Base-by-base conservation (phyloP, 2,797 vertebrate species). In the Oophaga sylvatica region DNA sequence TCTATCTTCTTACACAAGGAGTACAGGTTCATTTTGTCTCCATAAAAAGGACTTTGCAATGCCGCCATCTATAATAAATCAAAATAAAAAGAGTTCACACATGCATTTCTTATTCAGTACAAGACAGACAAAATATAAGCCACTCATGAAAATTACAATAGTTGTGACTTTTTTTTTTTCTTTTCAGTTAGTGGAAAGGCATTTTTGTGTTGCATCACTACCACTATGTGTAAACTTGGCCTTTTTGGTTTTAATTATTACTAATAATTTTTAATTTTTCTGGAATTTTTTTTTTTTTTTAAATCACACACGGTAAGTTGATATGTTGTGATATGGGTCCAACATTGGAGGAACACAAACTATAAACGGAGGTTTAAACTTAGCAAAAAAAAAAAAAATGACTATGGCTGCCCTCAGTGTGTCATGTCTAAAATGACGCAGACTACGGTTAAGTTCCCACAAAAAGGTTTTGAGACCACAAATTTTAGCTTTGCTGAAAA, bases 1-100 rank as follows among this genome's bases (percentile, higher is more conserved):
- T 98, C 97, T 90, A 99, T 99, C 96, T 99, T 99, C 97, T 99
- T 99, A 95, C 98, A 99, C 91, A 99, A 95, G 0, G 97, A 99
- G 93, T 97, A 99, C 86, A 99, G 94, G 92, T 98, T 99, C 97
- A 99, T 99, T 94, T 99, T 99, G 94, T 99, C 98, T 81, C 97
- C 97, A 16, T 99, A 99, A 95, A 99, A 99, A 1, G 97, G 98
- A 92, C 98, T 99, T 95, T 99, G 98, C 89, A 99, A 92, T 10
- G 97, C 98, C 76, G 98, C 98, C 98, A 99, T 99, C 98, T 99
- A 94, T 76, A 92, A 93, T 92, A 11, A 90, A 88, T 20, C 75
- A 53, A 45, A 77, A 26, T 12, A 53, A 41, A 53, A 41, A 12
- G 26, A 56, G 75, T 1, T 76, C n/a, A n/a, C n/a, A 5, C 73